A percentile compares a stretch with the other conserved stretches of the same genome.
Evolutionary conservation across 2,888 invertebrate genomes (phyloP).

Genomic region (Anorthoa munda): DNA sequence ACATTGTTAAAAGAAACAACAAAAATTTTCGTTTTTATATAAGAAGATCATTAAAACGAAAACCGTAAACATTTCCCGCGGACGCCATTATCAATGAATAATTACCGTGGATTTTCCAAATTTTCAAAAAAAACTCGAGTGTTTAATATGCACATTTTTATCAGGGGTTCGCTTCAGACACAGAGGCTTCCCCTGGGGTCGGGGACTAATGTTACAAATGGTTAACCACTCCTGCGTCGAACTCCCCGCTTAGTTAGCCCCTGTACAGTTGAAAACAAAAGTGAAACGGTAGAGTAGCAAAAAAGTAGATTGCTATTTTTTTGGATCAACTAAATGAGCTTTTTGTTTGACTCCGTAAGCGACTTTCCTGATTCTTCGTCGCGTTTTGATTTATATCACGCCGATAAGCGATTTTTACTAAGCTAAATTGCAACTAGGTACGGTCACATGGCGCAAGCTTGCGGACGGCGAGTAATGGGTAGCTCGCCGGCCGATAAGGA

Average conservation of each 20-base stretch:
- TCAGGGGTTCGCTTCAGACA: slow-evolving; percentile 65
- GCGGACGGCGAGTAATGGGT: too few species aligned
- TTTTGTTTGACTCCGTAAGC: not conserved
- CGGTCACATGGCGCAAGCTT: too few species aligned
- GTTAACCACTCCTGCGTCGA: slow-evolving; percentile 76
- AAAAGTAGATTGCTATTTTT: not conserved
- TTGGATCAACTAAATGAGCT: too few species aligned
- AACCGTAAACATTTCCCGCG: slow-evolving; percentile 17
- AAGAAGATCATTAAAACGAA: slow-evolving; percentile 25
- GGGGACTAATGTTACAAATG: slow-evolving; percentile 75
- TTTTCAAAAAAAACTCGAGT: slow-evolving; percentile 1
- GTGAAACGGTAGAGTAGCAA: slow-evolving; percentile 14
- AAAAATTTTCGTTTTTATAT: not conserved
- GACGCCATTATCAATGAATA: slow-evolving; percentile 15
- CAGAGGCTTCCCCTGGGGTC: slow-evolving; percentile 68
- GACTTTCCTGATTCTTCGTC: too few species aligned
- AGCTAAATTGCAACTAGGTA: too few species aligned
- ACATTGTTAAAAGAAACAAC: slow-evolving; percentile 11
- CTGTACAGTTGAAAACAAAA: slow-evolving; percentile 65
- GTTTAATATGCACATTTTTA: slow-evolving; percentile 43
- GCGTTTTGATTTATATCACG: too few species aligned
- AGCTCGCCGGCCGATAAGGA: too few species aligned
- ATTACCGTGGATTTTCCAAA: slow-evolving; percentile 8
- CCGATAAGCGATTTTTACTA: too few species aligned
- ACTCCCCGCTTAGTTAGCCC: slow-evolving; percentile 70